phyloP scores from a whole-genome alignment of 2,113 vertebrate genomes.

The Cephalopholis sonnerati region DNA sequence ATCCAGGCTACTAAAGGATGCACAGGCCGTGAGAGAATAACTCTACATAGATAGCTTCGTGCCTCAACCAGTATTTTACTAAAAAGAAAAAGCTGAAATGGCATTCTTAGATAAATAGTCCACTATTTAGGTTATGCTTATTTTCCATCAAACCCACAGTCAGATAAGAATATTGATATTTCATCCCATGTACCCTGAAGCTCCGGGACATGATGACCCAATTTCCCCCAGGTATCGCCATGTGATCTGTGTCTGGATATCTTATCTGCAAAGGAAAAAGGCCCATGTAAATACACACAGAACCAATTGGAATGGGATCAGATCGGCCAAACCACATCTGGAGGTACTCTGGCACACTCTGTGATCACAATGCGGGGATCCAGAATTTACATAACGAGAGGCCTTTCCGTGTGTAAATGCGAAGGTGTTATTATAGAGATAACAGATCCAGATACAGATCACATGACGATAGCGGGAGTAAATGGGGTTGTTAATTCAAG shows the following conservation, averaged over 20 bases:
- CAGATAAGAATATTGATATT: conserved; percentile 8
- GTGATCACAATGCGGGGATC: not conserved
- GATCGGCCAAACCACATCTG: not conserved
- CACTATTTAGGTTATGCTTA: not conserved
- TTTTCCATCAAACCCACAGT: conserved; percentile 14
- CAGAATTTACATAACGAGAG: too few species aligned
- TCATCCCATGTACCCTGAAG: not conserved
- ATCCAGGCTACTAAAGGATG: conserved; percentile 29
- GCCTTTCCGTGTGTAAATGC: not conserved
- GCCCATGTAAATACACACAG: not conserved
- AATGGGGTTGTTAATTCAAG: not conserved
- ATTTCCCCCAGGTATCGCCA: conserved; percentile 28
- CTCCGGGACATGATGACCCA: conserved; percentile 23
- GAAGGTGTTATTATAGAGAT: not conserved
- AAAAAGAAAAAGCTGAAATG: conserved; percentile 26
- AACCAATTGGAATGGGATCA: not conserved
- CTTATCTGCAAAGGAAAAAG: conserved; percentile 12
- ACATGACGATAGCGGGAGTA: too few species aligned
- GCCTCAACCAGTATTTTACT: conserved; percentile 6
- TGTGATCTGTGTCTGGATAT: conserved; percentile 26
- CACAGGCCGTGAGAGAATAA: conserved; percentile 36
- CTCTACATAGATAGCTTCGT: conserved; percentile 3
- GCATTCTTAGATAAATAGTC: conserved; percentile 8
- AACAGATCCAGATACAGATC: not conserved
- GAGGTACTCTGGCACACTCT: not conserved